Percentiles rank a stretch among this genome's conserved stretches.
Conservation (phyloP, 2,888 invertebrate genomes). For the Molorchus minor region DNA sequence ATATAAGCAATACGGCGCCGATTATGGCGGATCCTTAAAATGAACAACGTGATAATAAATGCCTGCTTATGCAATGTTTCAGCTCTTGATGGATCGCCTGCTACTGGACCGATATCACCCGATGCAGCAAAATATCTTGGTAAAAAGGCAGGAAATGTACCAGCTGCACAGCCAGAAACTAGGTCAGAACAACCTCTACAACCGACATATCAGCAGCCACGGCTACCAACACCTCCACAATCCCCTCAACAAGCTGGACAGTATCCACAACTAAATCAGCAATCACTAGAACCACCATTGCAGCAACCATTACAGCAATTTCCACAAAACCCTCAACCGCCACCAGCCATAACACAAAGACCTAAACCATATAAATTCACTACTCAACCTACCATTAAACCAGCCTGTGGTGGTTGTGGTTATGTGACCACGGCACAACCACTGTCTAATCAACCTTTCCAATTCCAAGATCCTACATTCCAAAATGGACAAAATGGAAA, state of each 20-base stretch:
- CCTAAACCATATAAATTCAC: slow-evolving; percentile 48
- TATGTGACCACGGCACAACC: slow-evolving; percentile 66
- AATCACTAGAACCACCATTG: neutral
- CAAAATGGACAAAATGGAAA: slow-evolving; percentile 33
- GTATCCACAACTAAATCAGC: neutral
- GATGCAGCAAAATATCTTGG: slow-evolving; percentile 44
- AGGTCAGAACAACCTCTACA: slow-evolving; percentile 24
- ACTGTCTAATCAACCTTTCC: slow-evolving; percentile 46
- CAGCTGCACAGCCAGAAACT: slow-evolving; percentile 7
- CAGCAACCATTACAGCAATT: slow-evolving; percentile 23
- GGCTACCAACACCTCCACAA: neutral
- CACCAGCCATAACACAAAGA: slow-evolving; percentile 42
- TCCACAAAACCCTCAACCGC: slow-evolving; percentile 14
- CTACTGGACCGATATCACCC: slow-evolving; percentile 47
- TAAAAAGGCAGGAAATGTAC: slow-evolving; percentile 28
- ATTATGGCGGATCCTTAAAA: neutral
- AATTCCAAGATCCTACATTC: slow-evolving; percentile 52
- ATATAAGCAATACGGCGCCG: too few species aligned
- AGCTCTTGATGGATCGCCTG: slow-evolving; percentile 56
- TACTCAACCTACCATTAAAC: slow-evolving; percentile 60
- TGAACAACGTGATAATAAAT: too few species aligned
- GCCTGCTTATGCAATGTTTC: too few species aligned
- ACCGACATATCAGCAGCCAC: neutral
- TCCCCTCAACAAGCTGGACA: neutral
- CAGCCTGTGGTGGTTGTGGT: slow-evolving; percentile 70